Conservation (phyloP, 2,888 invertebrate species). For the Patella ulyssiponensis region DNA sequence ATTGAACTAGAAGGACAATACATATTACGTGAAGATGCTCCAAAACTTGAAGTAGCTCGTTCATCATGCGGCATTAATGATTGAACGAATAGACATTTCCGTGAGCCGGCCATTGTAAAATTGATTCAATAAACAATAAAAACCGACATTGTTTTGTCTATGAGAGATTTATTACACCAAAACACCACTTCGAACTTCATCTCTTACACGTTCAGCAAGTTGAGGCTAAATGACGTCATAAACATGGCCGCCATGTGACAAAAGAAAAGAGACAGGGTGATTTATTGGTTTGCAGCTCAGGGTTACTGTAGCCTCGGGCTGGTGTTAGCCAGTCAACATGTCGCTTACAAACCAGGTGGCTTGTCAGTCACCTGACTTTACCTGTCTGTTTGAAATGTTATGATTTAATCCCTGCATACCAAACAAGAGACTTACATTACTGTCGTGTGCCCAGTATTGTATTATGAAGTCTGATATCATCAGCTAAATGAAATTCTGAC, state of each 20-base stretch:
- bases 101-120: not conserved
- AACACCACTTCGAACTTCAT: slow-evolving; percentile 4
- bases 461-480: slow-evolving; percentile 2
- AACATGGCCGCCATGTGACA: not conserved
- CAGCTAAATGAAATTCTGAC: too few species aligned
- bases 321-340: slow-evolving; percentile 12
- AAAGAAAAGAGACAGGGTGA: not conserved
- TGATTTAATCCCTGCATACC: slow-evolving; percentile 2
- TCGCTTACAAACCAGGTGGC: slow-evolving; percentile 9
- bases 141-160: not conserved
- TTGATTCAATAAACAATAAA: not conserved
- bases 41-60: not conserved
- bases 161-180: not conserved
- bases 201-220: not conserved
- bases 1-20: too few species aligned
- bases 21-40: not conserved
- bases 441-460: not conserved
- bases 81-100: slow-evolving; percentile 5
- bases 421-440: slow-evolving; percentile 7
- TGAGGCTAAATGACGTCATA: not conserved
- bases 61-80: slow-evolving; percentile 2
- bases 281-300: slow-evolving; percentile 9
- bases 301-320: not conserved
- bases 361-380: slow-evolving; percentile 11
- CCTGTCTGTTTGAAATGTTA: not conserved